Evolutionary conservation across 2,113 vertebrate genomes (phyloP).

Genomic region (Coptodon rendalli): DNA sequence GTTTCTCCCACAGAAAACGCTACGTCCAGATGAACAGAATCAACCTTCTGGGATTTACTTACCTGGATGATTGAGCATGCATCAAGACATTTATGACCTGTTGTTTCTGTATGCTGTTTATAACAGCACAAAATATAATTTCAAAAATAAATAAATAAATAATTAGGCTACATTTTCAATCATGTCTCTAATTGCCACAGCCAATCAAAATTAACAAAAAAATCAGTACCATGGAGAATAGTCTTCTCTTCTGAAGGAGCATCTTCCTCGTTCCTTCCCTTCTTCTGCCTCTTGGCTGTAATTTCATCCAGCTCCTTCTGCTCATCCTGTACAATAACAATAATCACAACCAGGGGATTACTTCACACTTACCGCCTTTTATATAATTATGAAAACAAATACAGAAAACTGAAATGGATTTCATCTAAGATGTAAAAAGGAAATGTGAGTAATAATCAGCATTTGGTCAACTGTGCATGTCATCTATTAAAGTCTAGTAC

Average conservation of each 20-base stretch:
- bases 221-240: constrained; percentile 85
- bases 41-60: neutral
- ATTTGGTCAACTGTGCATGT: neutral
- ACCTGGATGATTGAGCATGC: neutral
- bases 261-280: constrained; percentile 90
- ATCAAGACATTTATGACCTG: neutral
- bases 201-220: neutral
- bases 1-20: neutral
- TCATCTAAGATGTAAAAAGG: neutral
- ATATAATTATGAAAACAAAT: neutral
- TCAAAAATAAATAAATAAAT: neutral
- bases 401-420: neutral
- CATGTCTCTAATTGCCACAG: neutral
- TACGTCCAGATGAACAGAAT: neutral
- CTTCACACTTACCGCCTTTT: neutral
- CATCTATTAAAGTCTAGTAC: neutral
- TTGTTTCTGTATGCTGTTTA: neutral
- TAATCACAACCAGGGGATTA: neutral
- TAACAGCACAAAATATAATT: neutral
- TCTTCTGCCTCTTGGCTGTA: constrained; percentile 96
- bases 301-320: constrained; percentile 97
- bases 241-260: constrained; percentile 95
- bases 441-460: neutral
- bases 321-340: constrained; percentile 77
- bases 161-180: neutral